These are phyloP conservation scores for Drosophila atripex DNA, from an alignment of 2,888 invertebrate species.

Conservation along the genomic window DNA sequence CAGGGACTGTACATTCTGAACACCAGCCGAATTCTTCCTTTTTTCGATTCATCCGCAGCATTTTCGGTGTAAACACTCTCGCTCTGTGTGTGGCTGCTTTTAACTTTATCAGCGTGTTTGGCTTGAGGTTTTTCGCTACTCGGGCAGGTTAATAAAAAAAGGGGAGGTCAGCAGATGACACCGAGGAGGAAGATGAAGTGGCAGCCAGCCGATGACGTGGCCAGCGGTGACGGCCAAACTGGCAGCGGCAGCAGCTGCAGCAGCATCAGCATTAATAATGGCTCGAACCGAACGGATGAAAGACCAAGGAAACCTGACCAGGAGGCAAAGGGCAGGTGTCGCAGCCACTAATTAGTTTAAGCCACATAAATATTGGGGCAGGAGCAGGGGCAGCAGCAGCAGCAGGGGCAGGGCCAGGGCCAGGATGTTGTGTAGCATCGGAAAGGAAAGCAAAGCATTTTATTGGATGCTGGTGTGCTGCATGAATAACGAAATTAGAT, in stretches of 20 bases:
- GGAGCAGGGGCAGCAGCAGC: no score
- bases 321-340: constrained; percentile 33
- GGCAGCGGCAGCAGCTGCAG: constrained; percentile 57
- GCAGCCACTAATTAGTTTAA: constrained; percentile 56
- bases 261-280: constrained; percentile 61
- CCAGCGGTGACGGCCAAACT: constrained; percentile 21
- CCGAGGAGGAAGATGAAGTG: constrained; percentile 26
- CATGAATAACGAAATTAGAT: constrained; percentile 27
- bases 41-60: background rate
- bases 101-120: constrained; percentile 74
- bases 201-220: constrained; percentile 36
- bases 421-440: no score
- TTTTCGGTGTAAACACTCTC: constrained; percentile 25
- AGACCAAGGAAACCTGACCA: constrained; percentile 5
- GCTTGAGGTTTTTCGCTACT: constrained; percentile 52
- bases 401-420: background rate
- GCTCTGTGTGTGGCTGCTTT: constrained; percentile 57
- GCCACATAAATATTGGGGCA: constrained; percentile 45
- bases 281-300: constrained; percentile 23
- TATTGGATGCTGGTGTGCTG: constrained; percentile 3
- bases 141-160: constrained; percentile 40
- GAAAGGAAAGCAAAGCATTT: background rate
- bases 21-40: background rate
- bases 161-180: constrained; percentile 42
- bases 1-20: background rate